phyloP scores from a whole-genome alignment of 2,888 invertebrate species.

The Alitta virens region DNA sequence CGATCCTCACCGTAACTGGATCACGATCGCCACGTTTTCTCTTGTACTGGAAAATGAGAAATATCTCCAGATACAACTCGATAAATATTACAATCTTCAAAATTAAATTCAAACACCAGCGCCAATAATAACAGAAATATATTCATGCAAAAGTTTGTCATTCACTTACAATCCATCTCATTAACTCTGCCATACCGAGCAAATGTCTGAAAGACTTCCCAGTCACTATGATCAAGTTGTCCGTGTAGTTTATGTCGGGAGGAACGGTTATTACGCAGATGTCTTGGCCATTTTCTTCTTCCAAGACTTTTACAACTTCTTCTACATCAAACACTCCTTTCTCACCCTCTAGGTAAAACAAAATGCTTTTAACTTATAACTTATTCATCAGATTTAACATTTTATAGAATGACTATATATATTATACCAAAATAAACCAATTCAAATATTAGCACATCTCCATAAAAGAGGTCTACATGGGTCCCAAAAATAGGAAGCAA shows the following conservation, averaged over 20 bases:
- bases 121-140: background rate
- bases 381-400: too few species aligned
- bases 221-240: constrained; percentile 79
- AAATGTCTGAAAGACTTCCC: constrained; percentile 54
- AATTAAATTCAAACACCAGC: background rate
- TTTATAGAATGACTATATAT: too few species aligned
- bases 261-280: constrained; percentile 80
- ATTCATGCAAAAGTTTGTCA: background rate
- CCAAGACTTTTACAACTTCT: constrained; percentile 75
- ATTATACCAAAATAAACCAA: background rate
- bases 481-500: too few species aligned
- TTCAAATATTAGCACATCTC: too few species aligned
- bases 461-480: too few species aligned
- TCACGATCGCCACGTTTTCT: constrained; percentile 59
- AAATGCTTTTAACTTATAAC: too few species aligned
- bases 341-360: constrained; percentile 69
- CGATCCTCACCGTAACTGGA: constrained; percentile 68
- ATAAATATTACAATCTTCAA: too few species aligned
- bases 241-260: constrained; percentile 73
- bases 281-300: constrained; percentile 74
- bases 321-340: constrained; percentile 85
- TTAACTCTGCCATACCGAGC: constrained; percentile 45
- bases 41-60: constrained; percentile 43
- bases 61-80: background rate
- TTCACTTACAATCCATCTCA: constrained; percentile 43